A percentile compares a stretch with the other conserved stretches of the same genome.
Conservation (phyloP, 2,888 invertebrate species). For the Nemotelus nigrinus region DNA sequence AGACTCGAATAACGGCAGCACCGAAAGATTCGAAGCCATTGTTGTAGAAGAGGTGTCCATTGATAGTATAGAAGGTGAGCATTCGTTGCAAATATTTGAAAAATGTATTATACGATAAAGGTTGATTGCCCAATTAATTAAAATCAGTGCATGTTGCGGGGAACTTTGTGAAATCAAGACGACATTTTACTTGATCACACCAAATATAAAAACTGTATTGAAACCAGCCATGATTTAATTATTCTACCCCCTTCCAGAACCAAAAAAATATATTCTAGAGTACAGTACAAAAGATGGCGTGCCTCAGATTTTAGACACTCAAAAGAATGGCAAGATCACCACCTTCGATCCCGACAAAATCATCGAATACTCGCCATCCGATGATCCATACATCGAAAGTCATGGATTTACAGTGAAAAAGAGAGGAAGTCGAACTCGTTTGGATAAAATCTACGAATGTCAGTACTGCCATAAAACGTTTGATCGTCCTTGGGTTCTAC, state of each 20-base stretch:
- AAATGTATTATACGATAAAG: too few relatives aligned
- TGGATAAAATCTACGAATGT: constrained; percentile 56
- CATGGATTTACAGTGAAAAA: constrained; percentile 8
- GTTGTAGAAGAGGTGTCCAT: constrained; percentile 44
- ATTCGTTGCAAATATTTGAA: background rate
- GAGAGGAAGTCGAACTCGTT: constrained; percentile 23
- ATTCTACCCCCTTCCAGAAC: background rate
- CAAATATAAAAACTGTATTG: too few relatives aligned
- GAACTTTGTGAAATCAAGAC: too few relatives aligned
- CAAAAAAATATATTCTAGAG: constrained; percentile 46
- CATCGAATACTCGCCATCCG: constrained; percentile 46
- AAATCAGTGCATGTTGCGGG: too few relatives aligned
- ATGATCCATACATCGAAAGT: constrained; percentile 14
- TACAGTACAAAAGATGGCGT: constrained; percentile 35
- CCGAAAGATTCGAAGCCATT: constrained; percentile 39
- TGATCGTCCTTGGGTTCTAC: constrained; percentile 76
- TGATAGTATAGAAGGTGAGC: constrained; percentile 41
- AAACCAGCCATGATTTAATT: background rate
- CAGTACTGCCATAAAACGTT: constrained; percentile 71
- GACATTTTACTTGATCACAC: too few relatives aligned
- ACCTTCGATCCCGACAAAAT: constrained; percentile 45
- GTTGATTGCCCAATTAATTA: too few relatives aligned
- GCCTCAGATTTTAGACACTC: constrained; percentile 3
- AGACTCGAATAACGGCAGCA: background rate
- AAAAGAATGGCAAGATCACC: constrained; percentile 39